Evolutionary conservation across 2,888 invertebrate species (phyloP).

Genomic region (Mallateleia sp.): DNA sequence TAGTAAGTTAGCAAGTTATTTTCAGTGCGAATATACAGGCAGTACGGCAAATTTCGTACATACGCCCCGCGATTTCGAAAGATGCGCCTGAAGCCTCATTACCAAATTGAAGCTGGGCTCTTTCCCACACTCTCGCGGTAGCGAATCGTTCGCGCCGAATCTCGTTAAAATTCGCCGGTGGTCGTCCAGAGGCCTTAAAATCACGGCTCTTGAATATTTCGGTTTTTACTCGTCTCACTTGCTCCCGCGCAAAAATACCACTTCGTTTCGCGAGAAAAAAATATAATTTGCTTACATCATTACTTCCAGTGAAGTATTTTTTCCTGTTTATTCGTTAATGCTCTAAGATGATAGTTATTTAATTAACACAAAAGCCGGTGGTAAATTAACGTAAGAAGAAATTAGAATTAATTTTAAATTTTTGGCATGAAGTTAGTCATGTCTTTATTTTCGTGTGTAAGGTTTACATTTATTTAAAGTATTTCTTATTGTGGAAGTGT

Average conservation of each 20-base stretch:
- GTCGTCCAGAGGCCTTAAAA: conserved; percentile 63
- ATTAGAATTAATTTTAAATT: neutral
- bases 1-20: conserved; percentile 31
- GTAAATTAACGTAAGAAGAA: neutral
- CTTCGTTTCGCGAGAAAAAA: conserved; percentile 49
- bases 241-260: conserved; percentile 48
- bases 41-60: conserved; percentile 30
- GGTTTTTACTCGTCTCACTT: conserved; percentile 52
- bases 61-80: conserved; percentile 53
- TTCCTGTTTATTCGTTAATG: conserved; percentile 2
- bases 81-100: conserved; percentile 73
- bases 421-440: too few relatives aligned
- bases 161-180: too few relatives aligned
- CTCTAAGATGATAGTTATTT: neutral
- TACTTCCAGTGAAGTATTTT: neutral
- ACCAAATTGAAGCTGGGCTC: conserved; percentile 69
- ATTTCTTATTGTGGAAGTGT: neutral
- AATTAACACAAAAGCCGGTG: neutral
- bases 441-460: too few relatives aligned
- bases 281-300: conserved; percentile 35
- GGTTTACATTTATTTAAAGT: too few relatives aligned
- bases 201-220: conserved; percentile 68
- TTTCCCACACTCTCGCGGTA: conserved; percentile 78
- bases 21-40: neutral
- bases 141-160: conserved; percentile 74